Percentiles rank a stretch among this genome's conserved stretches.
Evolutionary conservation across 30 jellyfish, hydroid and myxozoan species (phyloP).

Genomic region (Rhopilema esculentum): DNA sequence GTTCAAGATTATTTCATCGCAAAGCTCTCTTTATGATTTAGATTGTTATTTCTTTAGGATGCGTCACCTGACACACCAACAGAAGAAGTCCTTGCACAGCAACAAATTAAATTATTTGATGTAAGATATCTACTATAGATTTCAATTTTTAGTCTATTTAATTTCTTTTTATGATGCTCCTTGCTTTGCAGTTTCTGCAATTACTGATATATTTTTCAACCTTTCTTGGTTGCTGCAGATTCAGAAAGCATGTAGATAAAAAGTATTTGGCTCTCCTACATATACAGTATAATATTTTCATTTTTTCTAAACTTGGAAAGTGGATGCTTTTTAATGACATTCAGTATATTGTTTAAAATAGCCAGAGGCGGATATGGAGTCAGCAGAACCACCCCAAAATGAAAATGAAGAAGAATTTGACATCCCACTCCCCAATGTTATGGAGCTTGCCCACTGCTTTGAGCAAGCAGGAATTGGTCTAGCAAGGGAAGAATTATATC

Average conservation of each 20-base stretch:
- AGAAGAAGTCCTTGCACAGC: conserved; percentile 54
- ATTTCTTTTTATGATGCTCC: neutral
- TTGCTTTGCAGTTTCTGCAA: too few relatives aligned
- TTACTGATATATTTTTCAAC: too few relatives aligned
- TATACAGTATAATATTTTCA: neutral
- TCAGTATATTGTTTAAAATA: neutral
- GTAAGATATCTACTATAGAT: conserved; percentile 30
- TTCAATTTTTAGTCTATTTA: neutral
- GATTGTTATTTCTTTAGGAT: neutral
- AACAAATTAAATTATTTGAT: conserved; percentile 82
- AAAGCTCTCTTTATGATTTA: too few relatives aligned
- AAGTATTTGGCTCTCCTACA: too few relatives aligned
- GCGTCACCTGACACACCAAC: conserved; percentile 21
- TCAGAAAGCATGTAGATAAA: too few relatives aligned
- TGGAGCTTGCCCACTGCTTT: conserved; percentile 86
- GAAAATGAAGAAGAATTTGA: conserved; percentile 95
- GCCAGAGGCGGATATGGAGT: conserved; percentile 76
- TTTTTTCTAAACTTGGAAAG: neutral
- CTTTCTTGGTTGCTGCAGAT: too few relatives aligned
- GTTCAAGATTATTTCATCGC: too few relatives aligned
- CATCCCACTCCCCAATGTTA: conserved; percentile 92
- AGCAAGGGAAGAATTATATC: conserved; percentile 85
- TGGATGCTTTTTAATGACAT: neutral
- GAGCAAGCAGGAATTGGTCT: conserved; percentile 97
- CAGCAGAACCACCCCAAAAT: conserved; percentile 63